A percentile compares a stretch with the other conserved stretches of the same genome.
These are phyloP conservation scores for Anthoscopus minutus DNA, from an alignment of 2,113 vertebrate species.

Conservation along the genomic window DNA sequence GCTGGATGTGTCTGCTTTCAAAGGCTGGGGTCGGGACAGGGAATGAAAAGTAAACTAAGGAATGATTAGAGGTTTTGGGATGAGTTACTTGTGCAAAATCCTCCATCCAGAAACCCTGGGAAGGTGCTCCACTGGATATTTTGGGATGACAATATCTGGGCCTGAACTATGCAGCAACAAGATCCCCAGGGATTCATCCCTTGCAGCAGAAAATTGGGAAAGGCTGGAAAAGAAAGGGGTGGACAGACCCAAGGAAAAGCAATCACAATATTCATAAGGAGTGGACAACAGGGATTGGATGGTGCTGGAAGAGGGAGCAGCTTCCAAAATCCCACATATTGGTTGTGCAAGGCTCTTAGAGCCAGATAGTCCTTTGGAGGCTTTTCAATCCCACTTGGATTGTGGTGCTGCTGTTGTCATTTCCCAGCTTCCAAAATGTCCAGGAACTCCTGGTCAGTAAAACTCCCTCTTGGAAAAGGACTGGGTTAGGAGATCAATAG, in stretches of 20 bases:
- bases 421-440: not conserved
- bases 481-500: not conserved
- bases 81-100: not conserved
- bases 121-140: not conserved
- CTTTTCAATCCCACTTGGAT: not conserved
- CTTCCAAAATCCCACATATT: not conserved
- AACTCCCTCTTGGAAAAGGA: not conserved
- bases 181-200: not conserved
- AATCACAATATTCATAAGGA: not conserved
- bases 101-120: not conserved
- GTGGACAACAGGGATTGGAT: rapidly evolving
- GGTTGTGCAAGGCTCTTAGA: not conserved
- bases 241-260: not conserved
- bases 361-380: not conserved
- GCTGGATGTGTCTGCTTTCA: not conserved
- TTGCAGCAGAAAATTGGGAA: not conserved
- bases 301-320: not conserved
- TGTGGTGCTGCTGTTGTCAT: not conserved
- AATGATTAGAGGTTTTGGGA: not conserved
- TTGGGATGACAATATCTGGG: not conserved
- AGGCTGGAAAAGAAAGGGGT: not conserved
- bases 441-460: not conserved
- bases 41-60: not conserved
- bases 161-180: not conserved
- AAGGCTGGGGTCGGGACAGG: not conserved